These are phyloP conservation scores for Phenganax subtilis DNA, from an alignment of 92 coral and sea anemone species.

Conservation along the genomic window DNA sequence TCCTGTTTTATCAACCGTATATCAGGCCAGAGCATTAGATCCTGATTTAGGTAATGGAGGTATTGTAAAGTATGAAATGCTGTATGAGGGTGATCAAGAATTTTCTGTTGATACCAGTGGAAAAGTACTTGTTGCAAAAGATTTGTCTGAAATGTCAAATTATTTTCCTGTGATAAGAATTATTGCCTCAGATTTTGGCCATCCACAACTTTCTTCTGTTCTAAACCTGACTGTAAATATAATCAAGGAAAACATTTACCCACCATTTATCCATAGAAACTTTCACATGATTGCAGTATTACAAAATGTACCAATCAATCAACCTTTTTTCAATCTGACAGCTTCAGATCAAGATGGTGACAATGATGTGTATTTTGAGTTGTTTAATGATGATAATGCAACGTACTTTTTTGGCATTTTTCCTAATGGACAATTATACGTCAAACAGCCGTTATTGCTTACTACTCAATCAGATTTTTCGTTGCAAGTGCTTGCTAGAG, in stretches of 20 bases:
- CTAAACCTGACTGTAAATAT: conserved; percentile 57
- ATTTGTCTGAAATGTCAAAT: conserved; percentile 48
- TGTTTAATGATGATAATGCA: conserved; percentile 58
- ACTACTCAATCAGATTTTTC: conserved; percentile 57
- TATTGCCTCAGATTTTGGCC: conserved; percentile 78
- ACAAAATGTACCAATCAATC: conserved; percentile 58
- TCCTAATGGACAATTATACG: conserved; percentile 69
- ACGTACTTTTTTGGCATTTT: conserved; percentile 77
- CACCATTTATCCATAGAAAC: conserved; percentile 60
- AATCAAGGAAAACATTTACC: conserved; percentile 57
- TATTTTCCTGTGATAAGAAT: conserved; percentile 54
- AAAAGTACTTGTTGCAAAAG: conserved; percentile 56
- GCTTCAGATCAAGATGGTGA: conserved; percentile 78
- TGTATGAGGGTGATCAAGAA: conserved; percentile 56
- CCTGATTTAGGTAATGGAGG: conserved; percentile 78
- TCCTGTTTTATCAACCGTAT: conserved; percentile 56
- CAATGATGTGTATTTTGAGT: conserved; percentile 54
- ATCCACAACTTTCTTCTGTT: conserved; percentile 70
- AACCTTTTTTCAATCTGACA: conserved; percentile 57
- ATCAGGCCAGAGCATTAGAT: conserved; percentile 62
- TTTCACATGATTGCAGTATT: conserved; percentile 56
- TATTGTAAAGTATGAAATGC: conserved; percentile 64
- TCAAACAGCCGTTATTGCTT: conserved; percentile 61
- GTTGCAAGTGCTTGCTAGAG: conserved; percentile 61
- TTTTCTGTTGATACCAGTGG: conserved; percentile 75